A percentile compares a stretch with the other conserved stretches of the same genome.
phyloP scores from a whole-genome alignment of 1,140 invertebrate genomes.

The Dinothrombium tinctorium region DNA sequence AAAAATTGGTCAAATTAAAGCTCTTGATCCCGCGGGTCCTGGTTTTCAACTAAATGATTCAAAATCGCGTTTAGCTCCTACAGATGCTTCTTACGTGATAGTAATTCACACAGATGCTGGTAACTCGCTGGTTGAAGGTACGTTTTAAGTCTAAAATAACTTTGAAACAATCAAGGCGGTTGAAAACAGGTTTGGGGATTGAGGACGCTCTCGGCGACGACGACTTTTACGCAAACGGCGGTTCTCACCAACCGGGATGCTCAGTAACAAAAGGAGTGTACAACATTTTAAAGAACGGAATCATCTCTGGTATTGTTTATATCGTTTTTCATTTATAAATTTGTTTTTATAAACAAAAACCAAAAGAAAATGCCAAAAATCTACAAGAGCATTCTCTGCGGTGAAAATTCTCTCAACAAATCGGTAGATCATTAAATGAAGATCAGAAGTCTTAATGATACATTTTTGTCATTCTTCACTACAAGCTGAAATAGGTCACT shows the following conservation, averaged over 20 bases:
- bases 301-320: neutral
- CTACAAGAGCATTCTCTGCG: no score
- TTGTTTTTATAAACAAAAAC: neutral
- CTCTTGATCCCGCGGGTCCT: slow-evolving; percentile 63
- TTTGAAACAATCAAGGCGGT: neutral
- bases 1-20: slow-evolving; percentile 18
- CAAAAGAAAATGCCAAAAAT: neutral
- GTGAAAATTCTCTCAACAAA: no score
- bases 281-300: neutral
- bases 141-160: neutral
- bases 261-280: neutral
- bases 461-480: no score
- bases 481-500: no score
- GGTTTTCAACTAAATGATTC: slow-evolving; percentile 39
- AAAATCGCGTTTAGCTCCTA: slow-evolving; percentile 28
- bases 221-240: slow-evolving; percentile 70
- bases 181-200: slow-evolving; percentile 46
- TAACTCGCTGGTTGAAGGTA: neutral
- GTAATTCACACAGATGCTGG: slow-evolving; percentile 32
- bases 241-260: slow-evolving; percentile 63
- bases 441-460: no score
- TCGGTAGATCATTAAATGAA: no score
- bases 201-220: slow-evolving; percentile 42
- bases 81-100: slow-evolving; percentile 47
- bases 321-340: neutral